phyloP scores from a whole-genome alignment of 2,888 invertebrate species.

The Anthrax anthrax region DNA sequence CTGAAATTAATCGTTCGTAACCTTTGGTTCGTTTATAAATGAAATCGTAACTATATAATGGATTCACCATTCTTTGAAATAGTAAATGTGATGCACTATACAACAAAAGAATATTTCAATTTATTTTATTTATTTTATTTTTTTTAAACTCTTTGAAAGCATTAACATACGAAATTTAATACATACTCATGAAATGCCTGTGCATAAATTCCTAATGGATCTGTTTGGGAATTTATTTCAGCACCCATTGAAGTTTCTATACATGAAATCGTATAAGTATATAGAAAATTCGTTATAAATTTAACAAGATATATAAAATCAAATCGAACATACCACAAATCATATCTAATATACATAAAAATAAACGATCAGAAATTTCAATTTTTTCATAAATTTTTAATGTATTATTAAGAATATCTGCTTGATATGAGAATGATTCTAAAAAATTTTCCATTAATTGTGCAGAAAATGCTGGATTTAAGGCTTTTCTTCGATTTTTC shows the following conservation, averaged over 20 bases:
- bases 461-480: slow-evolving; percentile 67
- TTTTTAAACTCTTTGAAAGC: background rate
- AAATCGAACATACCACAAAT: slow-evolving; percentile 44
- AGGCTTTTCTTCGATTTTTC: slow-evolving; percentile 49
- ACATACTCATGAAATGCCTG: slow-evolving; percentile 53
- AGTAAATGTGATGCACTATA: slow-evolving; percentile 21
- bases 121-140: background rate
- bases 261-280: slow-evolving; percentile 15
- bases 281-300: background rate
- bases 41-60: slow-evolving; percentile 22
- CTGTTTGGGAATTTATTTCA: slow-evolving; percentile 47
- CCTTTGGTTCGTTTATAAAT: slow-evolving; percentile 21
- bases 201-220: slow-evolving; percentile 50
- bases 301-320: too few species aligned
- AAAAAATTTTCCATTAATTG: slow-evolving; percentile 56
- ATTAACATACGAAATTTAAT: background rate
- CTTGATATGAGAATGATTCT: slow-evolving; percentile 47
- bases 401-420: slow-evolving; percentile 40
- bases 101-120: background rate
- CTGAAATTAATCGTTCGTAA: slow-evolving; percentile 15
- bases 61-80: slow-evolving; percentile 29
- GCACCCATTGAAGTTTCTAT: slow-evolving; percentile 74
- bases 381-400: slow-evolving; percentile 32
- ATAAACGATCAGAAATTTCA: slow-evolving; percentile 42
- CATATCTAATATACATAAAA: slow-evolving; percentile 45